Percentiles rank a stretch among this genome's conserved stretches.
Conservation (phyloP, 2,797 vertebrate species). For the Pseudopleuronectes americanus region DNA sequence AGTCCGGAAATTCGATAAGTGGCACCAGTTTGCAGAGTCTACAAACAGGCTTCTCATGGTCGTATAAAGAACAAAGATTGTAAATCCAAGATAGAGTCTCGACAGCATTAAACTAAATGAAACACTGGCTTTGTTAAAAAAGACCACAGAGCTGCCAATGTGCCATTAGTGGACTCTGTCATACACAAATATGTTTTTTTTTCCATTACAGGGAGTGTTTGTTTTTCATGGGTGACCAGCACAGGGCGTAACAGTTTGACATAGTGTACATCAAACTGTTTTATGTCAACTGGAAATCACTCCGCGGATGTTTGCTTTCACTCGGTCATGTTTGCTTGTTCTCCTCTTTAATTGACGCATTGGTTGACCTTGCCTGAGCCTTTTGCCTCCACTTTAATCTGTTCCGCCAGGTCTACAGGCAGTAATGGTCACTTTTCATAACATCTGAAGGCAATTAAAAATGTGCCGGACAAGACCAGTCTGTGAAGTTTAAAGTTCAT, state of each 20-base stretch:
- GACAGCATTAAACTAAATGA: conserved; percentile 29
- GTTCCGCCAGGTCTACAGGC: neutral
- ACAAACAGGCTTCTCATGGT: conserved; percentile 25
- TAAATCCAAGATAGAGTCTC: conserved; percentile 42
- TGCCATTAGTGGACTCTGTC: conserved; percentile 22
- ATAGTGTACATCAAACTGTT: conserved; percentile 41
- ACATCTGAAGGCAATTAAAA: conserved; percentile 55
- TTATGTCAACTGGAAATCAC: conserved; percentile 52
- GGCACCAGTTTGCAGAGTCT: conserved; percentile 26
- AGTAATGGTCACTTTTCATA: conserved; percentile 12
- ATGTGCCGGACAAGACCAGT: conserved; percentile 1
- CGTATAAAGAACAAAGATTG: conserved; percentile 32
- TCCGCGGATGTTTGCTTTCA: conserved; percentile 56
- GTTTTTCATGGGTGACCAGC: conserved; percentile 21
- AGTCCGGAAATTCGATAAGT: conserved; percentile 70
- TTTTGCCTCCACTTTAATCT: conserved; percentile 47
- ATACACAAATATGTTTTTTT: conserved; percentile 33
- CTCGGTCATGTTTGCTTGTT: conserved; percentile 51
- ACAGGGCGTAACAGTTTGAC: conserved; percentile 34
- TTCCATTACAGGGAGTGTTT: conserved; percentile 38
- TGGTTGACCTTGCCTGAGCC: conserved; percentile 40
- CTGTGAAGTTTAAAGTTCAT: conserved; percentile 13
- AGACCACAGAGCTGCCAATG: conserved; percentile 15
- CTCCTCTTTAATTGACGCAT: conserved; percentile 49
- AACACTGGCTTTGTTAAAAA: conserved; percentile 31